These are phyloP conservation scores for Zophobas morio DNA, from an alignment of 1,140 invertebrate species.

Conservation along the genomic window DNA sequence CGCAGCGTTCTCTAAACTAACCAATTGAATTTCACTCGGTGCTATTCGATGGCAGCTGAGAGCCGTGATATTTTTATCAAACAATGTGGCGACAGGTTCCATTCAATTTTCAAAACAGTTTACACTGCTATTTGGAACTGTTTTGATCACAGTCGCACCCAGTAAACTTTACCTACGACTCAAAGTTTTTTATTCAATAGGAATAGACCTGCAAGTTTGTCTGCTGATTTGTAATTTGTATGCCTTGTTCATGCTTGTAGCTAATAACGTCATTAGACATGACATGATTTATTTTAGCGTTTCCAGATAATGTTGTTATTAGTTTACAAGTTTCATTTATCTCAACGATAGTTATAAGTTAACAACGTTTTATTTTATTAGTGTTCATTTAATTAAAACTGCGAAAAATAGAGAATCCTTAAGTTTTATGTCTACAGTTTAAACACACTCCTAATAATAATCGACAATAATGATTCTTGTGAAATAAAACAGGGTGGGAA, in stretches of 20 bases:
- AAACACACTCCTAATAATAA: slow-evolving; percentile 42
- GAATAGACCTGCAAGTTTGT: slow-evolving; percentile 40
- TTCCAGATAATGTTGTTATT: slow-evolving; percentile 39
- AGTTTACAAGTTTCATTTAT: slow-evolving; percentile 30
- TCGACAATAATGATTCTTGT: background rate
- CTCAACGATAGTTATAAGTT: slow-evolving; percentile 22
- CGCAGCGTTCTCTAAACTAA: slow-evolving; percentile 30
- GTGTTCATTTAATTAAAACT: slow-evolving; percentile 9
- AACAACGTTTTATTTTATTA: slow-evolving; percentile 33
- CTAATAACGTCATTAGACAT: slow-evolving; percentile 36
- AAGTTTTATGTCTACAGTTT: background rate
- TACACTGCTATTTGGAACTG: slow-evolving; percentile 42
- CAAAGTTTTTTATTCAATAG: slow-evolving; percentile 44
- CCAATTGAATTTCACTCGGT: slow-evolving; percentile 39
- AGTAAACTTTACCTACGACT: slow-evolving; percentile 46
- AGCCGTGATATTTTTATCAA: slow-evolving; percentile 35
- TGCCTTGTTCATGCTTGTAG: slow-evolving; percentile 47
- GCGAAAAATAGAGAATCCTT: slow-evolving; percentile 48
- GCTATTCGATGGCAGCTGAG: slow-evolving; percentile 37
- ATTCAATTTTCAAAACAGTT: slow-evolving; percentile 50
- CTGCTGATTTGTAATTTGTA: slow-evolving; percentile 44
- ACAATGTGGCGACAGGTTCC: slow-evolving; percentile 30
- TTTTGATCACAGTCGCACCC: slow-evolving; percentile 47
- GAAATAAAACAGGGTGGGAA: slow-evolving; percentile 48
- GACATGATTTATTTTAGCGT: slow-evolving; percentile 5